Conservation (phyloP, 1,140 invertebrate genomes). For the Coptotermes formosanus region DNA sequence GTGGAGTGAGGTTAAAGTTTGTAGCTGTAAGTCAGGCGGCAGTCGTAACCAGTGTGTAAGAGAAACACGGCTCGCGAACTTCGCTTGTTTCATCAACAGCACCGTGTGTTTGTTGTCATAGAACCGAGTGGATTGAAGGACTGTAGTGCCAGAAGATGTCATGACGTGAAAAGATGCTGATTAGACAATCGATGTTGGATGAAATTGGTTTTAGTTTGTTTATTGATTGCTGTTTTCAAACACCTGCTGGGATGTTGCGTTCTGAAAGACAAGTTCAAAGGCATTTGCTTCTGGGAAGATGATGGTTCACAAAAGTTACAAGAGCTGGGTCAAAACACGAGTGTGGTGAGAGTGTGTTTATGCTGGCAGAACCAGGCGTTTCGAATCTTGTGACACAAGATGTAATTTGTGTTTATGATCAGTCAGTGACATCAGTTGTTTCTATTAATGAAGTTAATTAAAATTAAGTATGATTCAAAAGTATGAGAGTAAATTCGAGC, state of each 20-base stretch:
- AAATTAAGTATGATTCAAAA: not conserved
- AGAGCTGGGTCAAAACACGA: not conserved
- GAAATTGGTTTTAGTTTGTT: slow-evolving; percentile 12
- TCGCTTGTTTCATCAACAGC: not conserved
- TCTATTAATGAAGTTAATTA: too few species aligned
- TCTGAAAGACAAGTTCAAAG: not conserved
- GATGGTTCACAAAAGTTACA: not conserved
- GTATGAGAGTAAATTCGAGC: not conserved
- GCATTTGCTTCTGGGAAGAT: slow-evolving; percentile 15
- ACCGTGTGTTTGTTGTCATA: slow-evolving; percentile 1
- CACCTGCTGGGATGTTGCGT: not conserved
- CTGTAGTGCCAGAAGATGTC: not conserved
- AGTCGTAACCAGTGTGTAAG: not conserved
- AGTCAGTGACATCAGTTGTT: too few species aligned
- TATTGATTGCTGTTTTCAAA: slow-evolving; percentile 3
- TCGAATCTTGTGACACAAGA: not conserved
- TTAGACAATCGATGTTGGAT: slow-evolving; percentile 18
- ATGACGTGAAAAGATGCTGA: slow-evolving; percentile 14
- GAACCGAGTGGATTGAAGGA: not conserved
- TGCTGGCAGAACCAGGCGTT: not conserved
- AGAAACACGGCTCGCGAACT: not conserved
- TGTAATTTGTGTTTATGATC: not conserved
- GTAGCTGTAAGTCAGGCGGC: not conserved
- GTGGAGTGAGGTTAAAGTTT: slow-evolving; percentile 10
- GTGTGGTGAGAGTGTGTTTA: not conserved